Conservation (phyloP, 1,140 invertebrate genomes). For the Aplysia californica region DNA sequence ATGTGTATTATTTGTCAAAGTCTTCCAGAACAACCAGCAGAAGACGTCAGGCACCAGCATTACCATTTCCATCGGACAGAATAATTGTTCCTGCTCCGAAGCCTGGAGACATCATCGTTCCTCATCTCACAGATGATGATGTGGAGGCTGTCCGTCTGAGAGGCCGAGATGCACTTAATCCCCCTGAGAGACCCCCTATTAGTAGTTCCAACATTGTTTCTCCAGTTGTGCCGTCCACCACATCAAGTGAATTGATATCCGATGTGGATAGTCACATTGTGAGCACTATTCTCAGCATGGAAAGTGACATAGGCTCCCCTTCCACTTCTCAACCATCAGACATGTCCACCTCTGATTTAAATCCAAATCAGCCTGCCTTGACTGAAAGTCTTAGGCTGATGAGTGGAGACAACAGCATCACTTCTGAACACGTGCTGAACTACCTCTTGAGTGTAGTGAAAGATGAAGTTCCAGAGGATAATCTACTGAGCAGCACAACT, state of each 20-base stretch:
- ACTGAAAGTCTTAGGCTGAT: conserved; percentile 40
- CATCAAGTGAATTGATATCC: conserved; percentile 27
- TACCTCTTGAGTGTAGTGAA: conserved; percentile 34
- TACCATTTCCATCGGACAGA: conserved; percentile 28
- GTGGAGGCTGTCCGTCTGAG: conserved; percentile 50
- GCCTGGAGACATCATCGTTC: conserved; percentile 59
- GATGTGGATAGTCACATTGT: conserved; percentile 59
- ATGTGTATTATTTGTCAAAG: conserved; percentile 61
- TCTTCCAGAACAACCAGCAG: conserved; percentile 48
- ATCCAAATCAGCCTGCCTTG: conserved; percentile 28
- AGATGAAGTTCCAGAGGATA: neutral
- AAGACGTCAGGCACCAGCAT: conserved; percentile 35
- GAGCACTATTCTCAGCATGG: conserved; percentile 61
- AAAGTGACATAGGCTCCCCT: conserved; percentile 45
- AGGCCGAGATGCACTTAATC: conserved; percentile 27
- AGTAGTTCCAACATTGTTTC: neutral
- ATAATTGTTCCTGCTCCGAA: conserved; percentile 49
- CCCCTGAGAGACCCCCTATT: conserved; percentile 12
- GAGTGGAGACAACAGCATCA: conserved; percentile 43
- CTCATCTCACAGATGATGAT: conserved; percentile 61
- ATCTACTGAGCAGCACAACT: conserved; percentile 8
- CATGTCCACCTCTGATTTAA: conserved; percentile 30
- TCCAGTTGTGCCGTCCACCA: neutral
- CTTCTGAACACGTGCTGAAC: conserved; percentile 52
- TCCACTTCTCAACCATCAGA: neutral